These are phyloP conservation scores for Sphaeridia pumilis DNA, from an alignment of 2,888 invertebrate genomes.

Conservation along the genomic window DNA sequence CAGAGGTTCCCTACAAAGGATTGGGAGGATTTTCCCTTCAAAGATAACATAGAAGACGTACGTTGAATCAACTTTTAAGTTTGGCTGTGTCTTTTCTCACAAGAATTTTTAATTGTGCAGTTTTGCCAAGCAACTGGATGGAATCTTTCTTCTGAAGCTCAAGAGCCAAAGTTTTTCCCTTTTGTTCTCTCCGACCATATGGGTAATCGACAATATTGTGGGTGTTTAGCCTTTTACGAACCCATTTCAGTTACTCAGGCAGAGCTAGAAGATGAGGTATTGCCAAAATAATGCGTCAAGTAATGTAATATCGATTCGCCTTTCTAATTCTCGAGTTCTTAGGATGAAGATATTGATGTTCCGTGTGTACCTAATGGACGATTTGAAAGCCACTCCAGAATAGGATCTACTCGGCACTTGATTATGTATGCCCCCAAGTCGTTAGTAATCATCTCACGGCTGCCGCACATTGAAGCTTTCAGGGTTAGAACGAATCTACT, in stretches of 20 bases:
- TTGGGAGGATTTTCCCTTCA: conserved; percentile 92
- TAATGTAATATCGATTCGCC: too few relatives aligned
- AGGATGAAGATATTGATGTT: conserved; percentile 70
- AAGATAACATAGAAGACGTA: conserved; percentile 96
- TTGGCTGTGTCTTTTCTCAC: background rate
- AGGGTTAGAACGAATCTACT: conserved; percentile 53
- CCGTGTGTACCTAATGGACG: conserved; percentile 41
- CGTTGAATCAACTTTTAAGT: too few relatives aligned
- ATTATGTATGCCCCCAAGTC: conserved; percentile 98
- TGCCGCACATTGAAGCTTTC: conserved; percentile 93
- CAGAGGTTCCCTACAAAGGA: conserved; percentile 93
- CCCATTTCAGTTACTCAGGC: conserved; percentile 82
- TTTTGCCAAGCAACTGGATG: conserved; percentile 99
- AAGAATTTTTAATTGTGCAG: conserved; percentile 42
- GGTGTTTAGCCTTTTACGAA: conserved; percentile 93
- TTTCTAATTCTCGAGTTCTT: conserved; percentile 36
- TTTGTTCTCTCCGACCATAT: conserved; percentile 94
- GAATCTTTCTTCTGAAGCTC: conserved; percentile 77
- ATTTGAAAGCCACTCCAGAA: conserved; percentile 34
- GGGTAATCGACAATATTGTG: conserved; percentile 92
- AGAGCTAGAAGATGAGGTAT: conserved; percentile 82
- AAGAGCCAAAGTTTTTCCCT: conserved; percentile 90
- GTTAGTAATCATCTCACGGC: conserved; percentile 83
- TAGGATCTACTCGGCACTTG: conserved; percentile 72
- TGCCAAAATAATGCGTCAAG: too few relatives aligned